Conservation (phyloP, 2,113 vertebrate species). For the Dendrocopos noguchii region DNA sequence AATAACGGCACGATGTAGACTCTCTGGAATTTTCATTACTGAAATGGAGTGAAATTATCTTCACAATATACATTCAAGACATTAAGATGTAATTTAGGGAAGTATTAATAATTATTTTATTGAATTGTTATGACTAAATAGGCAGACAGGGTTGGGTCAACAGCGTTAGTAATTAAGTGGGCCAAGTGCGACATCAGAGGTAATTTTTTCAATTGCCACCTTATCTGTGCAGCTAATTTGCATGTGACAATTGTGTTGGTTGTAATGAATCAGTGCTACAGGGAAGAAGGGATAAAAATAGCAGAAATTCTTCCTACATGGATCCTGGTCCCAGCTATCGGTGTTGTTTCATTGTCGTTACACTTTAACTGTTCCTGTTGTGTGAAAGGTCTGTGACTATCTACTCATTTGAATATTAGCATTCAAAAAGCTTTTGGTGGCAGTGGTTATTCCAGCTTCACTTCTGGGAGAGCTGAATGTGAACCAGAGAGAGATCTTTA, state of each 20-base stretch:
- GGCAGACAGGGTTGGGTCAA: conserved; percentile 40
- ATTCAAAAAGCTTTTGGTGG: conserved; percentile 6
- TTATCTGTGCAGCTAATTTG: conserved; percentile 48
- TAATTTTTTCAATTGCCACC: conserved; percentile 53
- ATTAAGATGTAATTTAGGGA: conserved; percentile 62
- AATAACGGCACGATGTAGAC: conserved; percentile 42
- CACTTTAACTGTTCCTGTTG: neutral
- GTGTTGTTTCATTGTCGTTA: neutral
- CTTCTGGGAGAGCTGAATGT: neutral
- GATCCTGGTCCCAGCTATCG: conserved; percentile 12
- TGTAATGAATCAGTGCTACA: conserved; percentile 39
- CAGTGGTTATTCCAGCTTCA: neutral
- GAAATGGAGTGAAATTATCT: conserved; percentile 45
- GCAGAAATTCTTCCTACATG: conserved; percentile 16
- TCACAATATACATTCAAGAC: conserved; percentile 35
- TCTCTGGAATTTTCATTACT: conserved; percentile 51
- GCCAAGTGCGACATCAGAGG: conserved; percentile 26
- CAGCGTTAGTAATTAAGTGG: conserved; percentile 14
- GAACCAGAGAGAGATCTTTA: neutral
- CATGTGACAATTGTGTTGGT: conserved; percentile 37
- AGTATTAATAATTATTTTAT: conserved; percentile 60
- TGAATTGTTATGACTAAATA: conserved; percentile 55
- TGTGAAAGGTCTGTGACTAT: neutral
- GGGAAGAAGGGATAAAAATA: conserved; percentile 40
- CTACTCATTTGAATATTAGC: neutral